phyloP scores from a whole-genome alignment of 2,888 invertebrate genomes.

The Psylliodes chrysocephalus region DNA sequence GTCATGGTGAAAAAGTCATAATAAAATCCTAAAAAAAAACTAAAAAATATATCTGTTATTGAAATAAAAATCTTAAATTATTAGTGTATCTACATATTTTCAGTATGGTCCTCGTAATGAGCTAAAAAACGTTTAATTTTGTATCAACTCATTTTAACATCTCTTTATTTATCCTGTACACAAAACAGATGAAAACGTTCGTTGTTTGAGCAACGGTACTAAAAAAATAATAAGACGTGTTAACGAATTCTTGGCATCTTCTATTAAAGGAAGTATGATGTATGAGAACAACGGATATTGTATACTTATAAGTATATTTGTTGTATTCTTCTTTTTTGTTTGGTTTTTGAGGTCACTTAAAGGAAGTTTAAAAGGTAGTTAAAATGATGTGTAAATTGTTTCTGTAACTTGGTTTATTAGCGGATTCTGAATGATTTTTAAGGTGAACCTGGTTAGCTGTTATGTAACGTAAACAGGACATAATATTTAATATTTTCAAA shows the following conservation, averaged over 20 bases:
- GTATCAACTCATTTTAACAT: too few species aligned
- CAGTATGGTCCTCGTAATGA: too few species aligned
- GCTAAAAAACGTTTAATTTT: too few species aligned
- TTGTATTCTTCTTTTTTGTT: constrained; percentile 13
- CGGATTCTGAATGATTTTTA: too few species aligned
- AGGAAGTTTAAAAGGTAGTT: not conserved
- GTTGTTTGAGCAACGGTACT: constrained; percentile 22
- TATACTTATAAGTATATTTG: not conserved
- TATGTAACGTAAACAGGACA: too few species aligned
- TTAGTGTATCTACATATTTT: too few species aligned
- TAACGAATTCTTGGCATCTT: constrained; percentile 22
- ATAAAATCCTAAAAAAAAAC: too few species aligned
- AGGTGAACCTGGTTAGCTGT: too few species aligned
- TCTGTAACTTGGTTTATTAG: not conserved
- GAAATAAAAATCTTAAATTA: too few species aligned
- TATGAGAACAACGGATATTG: not conserved
- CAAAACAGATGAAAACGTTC: not conserved
- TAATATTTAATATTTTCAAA: too few species aligned
- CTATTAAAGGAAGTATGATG: constrained; percentile 5
- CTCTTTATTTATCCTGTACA: not conserved
- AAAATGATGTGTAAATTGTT: not conserved
- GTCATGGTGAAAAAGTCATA: too few species aligned
- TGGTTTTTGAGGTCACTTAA: not conserved
- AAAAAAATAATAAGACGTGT: constrained; percentile 16
- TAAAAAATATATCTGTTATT: too few species aligned